A percentile compares a stretch with the other conserved stretches of the same genome.
These are phyloP conservation scores for Cyanoramphus novaezelandiae DNA, from an alignment of 2,113 vertebrate genomes.

Conservation along the genomic window DNA sequence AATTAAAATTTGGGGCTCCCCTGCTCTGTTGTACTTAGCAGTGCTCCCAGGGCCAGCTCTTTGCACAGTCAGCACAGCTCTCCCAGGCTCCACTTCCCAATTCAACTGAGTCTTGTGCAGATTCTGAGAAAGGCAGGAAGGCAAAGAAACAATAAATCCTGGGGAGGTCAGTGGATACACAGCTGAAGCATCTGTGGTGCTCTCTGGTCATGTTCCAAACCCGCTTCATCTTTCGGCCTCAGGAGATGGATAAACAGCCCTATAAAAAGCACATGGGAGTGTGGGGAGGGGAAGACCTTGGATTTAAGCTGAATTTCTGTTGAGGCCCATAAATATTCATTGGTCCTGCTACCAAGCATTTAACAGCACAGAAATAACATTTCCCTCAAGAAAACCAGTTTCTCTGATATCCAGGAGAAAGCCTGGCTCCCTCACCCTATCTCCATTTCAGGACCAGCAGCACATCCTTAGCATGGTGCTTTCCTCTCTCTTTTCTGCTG, in stretches of 20 bases:
- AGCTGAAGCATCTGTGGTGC: neutral
- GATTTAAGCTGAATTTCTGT: conserved; percentile 17
- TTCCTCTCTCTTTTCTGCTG: neutral
- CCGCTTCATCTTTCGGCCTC: neutral
- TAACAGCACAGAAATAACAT: neutral
- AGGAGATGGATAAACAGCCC: conserved; percentile 1
- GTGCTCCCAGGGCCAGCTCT: neutral
- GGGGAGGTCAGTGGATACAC: neutral
- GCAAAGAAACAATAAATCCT: conserved; percentile 44
- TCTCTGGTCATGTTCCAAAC: conserved; percentile 41
- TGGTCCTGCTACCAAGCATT: neutral
- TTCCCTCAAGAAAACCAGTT: neutral
- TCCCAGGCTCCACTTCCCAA: neutral
- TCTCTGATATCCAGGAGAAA: neutral
- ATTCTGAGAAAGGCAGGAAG: conserved; percentile 7
- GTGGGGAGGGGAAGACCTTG: conserved; percentile 21
- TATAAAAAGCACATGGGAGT: conserved; percentile 50
- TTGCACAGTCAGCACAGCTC: neutral
- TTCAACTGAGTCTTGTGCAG: neutral
- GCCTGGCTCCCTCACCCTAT: neutral
- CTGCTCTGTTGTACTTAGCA: neutral
- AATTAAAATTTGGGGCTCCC: neutral
- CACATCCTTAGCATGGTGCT: neutral
- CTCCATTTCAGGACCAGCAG: neutral
- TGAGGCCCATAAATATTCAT: neutral